Evolutionary conservation across 2,797 vertebrate species (phyloP), one percentile per base, ranked within the genome.

Genomic region (Naso thynnoides): DNA sequence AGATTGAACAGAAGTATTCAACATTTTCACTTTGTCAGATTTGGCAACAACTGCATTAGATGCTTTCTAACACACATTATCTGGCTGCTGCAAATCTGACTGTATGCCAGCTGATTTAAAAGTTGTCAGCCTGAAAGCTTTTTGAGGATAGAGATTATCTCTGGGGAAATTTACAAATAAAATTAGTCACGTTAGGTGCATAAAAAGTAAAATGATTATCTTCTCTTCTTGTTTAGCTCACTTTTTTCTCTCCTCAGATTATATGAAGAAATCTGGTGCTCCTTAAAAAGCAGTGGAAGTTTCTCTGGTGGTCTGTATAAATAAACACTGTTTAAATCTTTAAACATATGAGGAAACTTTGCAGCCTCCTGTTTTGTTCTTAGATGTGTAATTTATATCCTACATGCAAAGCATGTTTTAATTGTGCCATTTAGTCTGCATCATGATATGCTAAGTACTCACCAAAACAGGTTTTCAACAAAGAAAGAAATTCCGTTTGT

Each of bases 81-180:
- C 29, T 18, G 70, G 59, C 10, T 18, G 21, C n/a, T 33, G 10
- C 0, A 23, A 5, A 23, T 26, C 15, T 19, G 13, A 9, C 2
- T 41, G 7, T 5, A 4, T 53, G 47, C 70, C 55, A 45, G 13
- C 16, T 33, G 50, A 41, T 68, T 68, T 59, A 64, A 36, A 72
- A 74, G 36, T 44, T 19, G n/a, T 41, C 16, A 14, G 49, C 16
- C 55, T 70, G 18, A 38, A 66, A 4, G 27, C n/a, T 62, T 82
- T 76, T 70, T 26, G 19, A 79, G 66, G 49, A 67, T 27, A 6
- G 5, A 44, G 36, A 72, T 69, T 5, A 55, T 75, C 48, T 60
- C 38, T 33, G 0, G 10, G 57, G 74, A 70, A 62, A 66, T 61
- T 19, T 39, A 7, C 1, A 65, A 42, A 67, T 42, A 41, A 15